Percentiles rank a stretch among this genome's conserved stretches.
Conservation (phyloP, 2,888 invertebrate genomes). For the Oscheius myriophilus region DNA sequence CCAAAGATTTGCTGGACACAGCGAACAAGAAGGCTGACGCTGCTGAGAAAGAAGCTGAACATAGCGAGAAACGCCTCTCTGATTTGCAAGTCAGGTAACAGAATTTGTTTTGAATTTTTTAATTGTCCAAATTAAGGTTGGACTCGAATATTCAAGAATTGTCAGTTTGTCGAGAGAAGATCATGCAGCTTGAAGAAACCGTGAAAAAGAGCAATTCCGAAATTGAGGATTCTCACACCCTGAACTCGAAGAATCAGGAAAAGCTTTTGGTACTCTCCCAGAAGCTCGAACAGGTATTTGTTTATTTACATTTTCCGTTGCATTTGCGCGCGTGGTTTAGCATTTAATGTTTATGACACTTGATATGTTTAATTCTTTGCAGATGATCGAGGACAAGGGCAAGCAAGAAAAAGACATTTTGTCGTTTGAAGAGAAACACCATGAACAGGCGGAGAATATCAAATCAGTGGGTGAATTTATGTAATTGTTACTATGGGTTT, state of each 20-base stretch:
- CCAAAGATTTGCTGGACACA: neutral
- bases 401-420: conserved; percentile 38
- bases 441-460: conserved; percentile 36
- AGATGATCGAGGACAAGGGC: conserved; percentile 43
- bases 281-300: conserved; percentile 46
- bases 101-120: neutral
- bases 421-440: conserved; percentile 41
- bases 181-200: conserved; percentile 32
- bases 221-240: conserved; percentile 34
- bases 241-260: conserved; percentile 44
- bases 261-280: conserved; percentile 38
- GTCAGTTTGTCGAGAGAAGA: conserved; percentile 32
- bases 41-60: neutral
- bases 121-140: neutral
- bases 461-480: conserved; percentile 37
- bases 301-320: neutral
- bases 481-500: conserved; percentile 1
- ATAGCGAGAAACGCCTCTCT: neutral
- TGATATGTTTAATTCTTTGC: conserved; percentile 10
- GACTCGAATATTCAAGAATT: conserved; percentile 43
- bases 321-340: too few species aligned
- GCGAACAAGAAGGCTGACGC: conserved; percentile 1
- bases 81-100: neutral
- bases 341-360: neutral
- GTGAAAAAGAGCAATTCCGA: conserved; percentile 16